Evolutionary conservation across 2,888 invertebrate species (phyloP).

Genomic region (Drosophila paracracens): DNA sequence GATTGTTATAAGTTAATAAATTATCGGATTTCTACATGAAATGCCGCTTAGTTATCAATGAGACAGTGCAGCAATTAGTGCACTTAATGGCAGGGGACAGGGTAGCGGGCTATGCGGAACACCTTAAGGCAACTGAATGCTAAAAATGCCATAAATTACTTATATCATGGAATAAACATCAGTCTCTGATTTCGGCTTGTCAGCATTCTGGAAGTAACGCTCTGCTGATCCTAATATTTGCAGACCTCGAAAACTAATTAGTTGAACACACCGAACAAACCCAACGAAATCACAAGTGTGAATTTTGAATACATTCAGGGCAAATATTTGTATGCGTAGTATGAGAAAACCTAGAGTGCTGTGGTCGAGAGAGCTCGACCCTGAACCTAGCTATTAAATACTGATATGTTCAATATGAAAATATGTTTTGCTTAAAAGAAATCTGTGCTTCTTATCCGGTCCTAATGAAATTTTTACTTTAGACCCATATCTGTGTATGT

Average conservation of each 20-base stretch:
- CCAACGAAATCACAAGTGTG: conserved; percentile 34
- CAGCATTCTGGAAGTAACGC: conserved; percentile 36
- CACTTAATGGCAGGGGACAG: conserved; percentile 5
- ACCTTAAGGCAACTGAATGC: conserved; percentile 38
- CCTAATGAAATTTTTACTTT: neutral
- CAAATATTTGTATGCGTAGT: neutral
- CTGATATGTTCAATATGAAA: neutral
- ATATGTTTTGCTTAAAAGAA: neutral
- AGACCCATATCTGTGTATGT: neutral
- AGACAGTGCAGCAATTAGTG: conserved; percentile 62
- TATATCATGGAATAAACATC: conserved; percentile 27
- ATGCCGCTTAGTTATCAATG: conserved; percentile 72
- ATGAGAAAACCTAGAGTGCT: neutral
- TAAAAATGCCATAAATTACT: conserved; percentile 48
- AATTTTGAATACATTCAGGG: conserved; percentile 7
- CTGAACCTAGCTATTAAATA: neutral
- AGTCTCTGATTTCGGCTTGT: conserved; percentile 26
- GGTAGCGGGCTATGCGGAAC: neutral
- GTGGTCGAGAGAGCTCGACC: neutral
- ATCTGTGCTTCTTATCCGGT: neutral
- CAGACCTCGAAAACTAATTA: conserved; percentile 38
- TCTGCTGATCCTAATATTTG: conserved; percentile 34
- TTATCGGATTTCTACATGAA: conserved; percentile 74
- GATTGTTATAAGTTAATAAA: conserved; percentile 78
- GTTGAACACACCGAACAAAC: conserved; percentile 18